A percentile compares a stretch with the other conserved stretches of the same genome.
phyloP scores from a whole-genome alignment of 2,797 vertebrate genomes.

The Lindbergichthys nudifrons region DNA sequence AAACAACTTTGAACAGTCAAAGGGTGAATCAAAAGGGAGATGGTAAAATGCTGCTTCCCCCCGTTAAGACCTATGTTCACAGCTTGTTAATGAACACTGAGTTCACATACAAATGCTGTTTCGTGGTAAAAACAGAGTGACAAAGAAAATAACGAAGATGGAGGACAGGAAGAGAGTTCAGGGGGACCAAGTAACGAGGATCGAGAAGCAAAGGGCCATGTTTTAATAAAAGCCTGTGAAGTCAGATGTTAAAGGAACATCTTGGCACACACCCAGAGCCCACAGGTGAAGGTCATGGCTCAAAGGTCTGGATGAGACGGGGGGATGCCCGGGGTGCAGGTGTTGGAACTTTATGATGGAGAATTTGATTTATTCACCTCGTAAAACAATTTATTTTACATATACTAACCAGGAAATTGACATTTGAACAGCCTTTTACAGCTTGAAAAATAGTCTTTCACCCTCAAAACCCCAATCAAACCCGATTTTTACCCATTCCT shows the following conservation, averaged over 20 bases:
- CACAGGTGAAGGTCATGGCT: slow-evolving; percentile 46
- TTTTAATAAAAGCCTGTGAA: slow-evolving; percentile 39
- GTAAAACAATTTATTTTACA: slow-evolving; percentile 30
- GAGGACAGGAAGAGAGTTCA: slow-evolving; percentile 39
- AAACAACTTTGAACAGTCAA: slow-evolving; percentile 61
- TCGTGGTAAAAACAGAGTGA: slow-evolving; percentile 36
- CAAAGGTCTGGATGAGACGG: slow-evolving; percentile 12
- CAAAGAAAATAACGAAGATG: slow-evolving; percentile 46
- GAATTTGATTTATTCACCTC: slow-evolving; percentile 39
- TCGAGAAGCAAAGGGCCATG: neutral
- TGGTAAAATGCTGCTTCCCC: slow-evolving; percentile 46
- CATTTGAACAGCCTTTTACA: slow-evolving; percentile 6
- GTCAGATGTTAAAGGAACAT: slow-evolving; percentile 21
- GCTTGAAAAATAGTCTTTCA: slow-evolving; percentile 14
- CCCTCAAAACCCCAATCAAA: neutral
- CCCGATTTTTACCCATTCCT: slow-evolving; percentile 15
- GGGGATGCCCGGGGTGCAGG: slow-evolving; percentile 28
- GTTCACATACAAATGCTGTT: slow-evolving; percentile 40
- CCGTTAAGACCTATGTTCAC: slow-evolving; percentile 42
- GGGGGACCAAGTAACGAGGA: neutral
- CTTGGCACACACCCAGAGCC: slow-evolving; percentile 24
- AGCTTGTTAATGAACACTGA: slow-evolving; percentile 49
- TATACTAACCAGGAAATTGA: slow-evolving; percentile 35
- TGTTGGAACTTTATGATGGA: slow-evolving; percentile 28
- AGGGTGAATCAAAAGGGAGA: slow-evolving; percentile 50